Percentiles rank a stretch among this genome's conserved stretches.
Conservation (phyloP, 2,888 invertebrate species). For the Athrips mouffetella region DNA sequence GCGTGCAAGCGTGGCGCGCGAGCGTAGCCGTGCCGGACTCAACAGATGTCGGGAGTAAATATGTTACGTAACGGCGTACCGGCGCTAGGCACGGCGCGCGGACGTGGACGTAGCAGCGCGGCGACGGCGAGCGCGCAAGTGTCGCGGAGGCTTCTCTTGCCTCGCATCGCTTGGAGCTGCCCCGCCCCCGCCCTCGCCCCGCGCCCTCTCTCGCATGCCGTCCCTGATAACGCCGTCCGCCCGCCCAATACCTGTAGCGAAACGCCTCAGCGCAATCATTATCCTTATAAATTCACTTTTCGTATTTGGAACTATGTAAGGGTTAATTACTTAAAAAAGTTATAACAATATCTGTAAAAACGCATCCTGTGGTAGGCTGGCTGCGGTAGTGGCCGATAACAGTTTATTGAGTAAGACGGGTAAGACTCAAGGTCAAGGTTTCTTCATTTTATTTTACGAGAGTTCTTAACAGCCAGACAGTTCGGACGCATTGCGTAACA, state of each 20-base stretch:
- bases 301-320: no score
- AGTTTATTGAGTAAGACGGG: no score
- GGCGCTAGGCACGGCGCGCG: slow-evolving; percentile 18
- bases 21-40: slow-evolving; percentile 48
- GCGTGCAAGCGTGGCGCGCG: slow-evolving; percentile 48
- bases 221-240: slow-evolving; percentile 33
- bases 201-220: slow-evolving; percentile 26
- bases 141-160: slow-evolving; percentile 47
- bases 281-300: no score
- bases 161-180: slow-evolving; percentile 34
- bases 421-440: background rate
- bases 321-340: no score
- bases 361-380: no score
- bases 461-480: background rate
- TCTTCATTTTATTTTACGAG: background rate
- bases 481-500: background rate
- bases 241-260: slow-evolving; percentile 34
- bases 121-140: slow-evolving; percentile 63
- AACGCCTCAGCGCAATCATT: slow-evolving; percentile 30
- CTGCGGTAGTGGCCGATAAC: no score
- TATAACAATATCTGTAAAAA: no score
- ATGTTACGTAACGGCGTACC: slow-evolving; percentile 58
- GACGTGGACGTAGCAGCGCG: slow-evolving; percentile 50
- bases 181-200: slow-evolving; percentile 27
- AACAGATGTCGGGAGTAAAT: slow-evolving; percentile 65